Percentiles rank a stretch among this genome's conserved stretches.
Conservation (phyloP, 2,113 vertebrate species). For the Narcine bancroftii region DNA sequence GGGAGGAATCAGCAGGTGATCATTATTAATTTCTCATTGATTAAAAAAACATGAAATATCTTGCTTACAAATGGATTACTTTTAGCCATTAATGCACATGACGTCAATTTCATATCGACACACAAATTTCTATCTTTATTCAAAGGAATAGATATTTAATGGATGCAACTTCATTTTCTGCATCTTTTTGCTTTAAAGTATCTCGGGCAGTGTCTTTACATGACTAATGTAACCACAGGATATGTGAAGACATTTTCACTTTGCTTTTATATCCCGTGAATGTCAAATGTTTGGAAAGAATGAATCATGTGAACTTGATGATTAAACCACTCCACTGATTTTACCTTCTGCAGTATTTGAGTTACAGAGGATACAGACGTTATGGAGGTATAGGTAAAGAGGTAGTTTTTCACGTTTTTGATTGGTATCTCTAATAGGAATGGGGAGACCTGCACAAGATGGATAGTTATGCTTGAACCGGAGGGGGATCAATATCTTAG, state of each 20-base stretch:
- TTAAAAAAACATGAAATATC: neutral
- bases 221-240: slow-evolving; percentile 7
- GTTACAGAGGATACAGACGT: no score
- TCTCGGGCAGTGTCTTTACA: neutral
- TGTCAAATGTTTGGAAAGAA: slow-evolving; percentile 11
- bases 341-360: neutral
- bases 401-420: no score
- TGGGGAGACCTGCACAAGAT: no score
- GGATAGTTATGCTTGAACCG: no score
- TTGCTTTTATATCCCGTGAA: neutral
- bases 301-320: slow-evolving; percentile 29
- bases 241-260: slow-evolving; percentile 11
- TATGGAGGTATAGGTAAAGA: no score
- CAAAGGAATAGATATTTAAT: neutral
- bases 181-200: neutral
- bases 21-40: neutral
- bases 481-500: no score
- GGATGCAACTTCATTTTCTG: slow-evolving; percentile 9
- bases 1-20: no score
- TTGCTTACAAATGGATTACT: neutral
- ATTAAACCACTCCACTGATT: slow-evolving; percentile 8
- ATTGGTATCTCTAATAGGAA: no score
- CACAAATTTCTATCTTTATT: neutral
- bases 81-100: neutral
- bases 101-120: neutral